Conservation (phyloP, 2,888 invertebrate genomes). For the Perizoma affinitatum region DNA sequence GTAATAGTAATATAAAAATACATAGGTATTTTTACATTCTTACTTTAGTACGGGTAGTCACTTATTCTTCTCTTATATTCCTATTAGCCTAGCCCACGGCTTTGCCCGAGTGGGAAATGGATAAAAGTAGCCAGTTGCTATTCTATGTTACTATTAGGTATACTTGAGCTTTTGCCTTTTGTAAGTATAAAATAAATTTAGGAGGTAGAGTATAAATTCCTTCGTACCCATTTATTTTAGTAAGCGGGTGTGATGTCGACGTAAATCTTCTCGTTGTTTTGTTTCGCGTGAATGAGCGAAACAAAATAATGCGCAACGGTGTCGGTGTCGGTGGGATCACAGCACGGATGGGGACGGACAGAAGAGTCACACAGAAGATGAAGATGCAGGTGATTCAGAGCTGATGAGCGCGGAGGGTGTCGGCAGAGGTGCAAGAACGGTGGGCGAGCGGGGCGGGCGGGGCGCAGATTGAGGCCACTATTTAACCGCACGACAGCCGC, state of each 20-base stretch:
- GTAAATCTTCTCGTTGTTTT: not conserved
- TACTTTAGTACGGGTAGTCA: too few species aligned
- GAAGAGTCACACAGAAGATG: conserved; percentile 37
- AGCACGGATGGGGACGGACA: conserved; percentile 13
- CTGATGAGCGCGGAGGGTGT: conserved; percentile 78
- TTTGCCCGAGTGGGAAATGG: too few species aligned
- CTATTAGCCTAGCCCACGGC: too few species aligned
- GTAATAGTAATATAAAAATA: too few species aligned
- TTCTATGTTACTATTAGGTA: too few species aligned
- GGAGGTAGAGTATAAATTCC: too few species aligned
- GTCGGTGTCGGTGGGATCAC: not conserved
- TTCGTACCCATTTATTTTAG: conserved; percentile 3
- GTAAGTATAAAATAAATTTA: not conserved
- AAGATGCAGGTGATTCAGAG: conserved; percentile 71
- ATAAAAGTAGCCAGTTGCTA: too few species aligned
- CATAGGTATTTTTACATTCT: too few species aligned
- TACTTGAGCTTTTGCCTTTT: conserved; percentile 12
- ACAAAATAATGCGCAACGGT: conserved; percentile 2
- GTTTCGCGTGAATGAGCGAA: conserved; percentile 9
- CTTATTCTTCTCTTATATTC: too few species aligned
- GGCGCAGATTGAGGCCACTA: conserved; percentile 83
- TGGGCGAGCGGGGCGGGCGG: conserved; percentile 82
- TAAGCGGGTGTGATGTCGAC: too few species aligned
- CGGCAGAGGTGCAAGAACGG: conserved; percentile 76
- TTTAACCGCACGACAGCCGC: conserved; percentile 81